Conservation (phyloP, 2,888 invertebrate species). For the Eucriotettix oculatus region DNA sequence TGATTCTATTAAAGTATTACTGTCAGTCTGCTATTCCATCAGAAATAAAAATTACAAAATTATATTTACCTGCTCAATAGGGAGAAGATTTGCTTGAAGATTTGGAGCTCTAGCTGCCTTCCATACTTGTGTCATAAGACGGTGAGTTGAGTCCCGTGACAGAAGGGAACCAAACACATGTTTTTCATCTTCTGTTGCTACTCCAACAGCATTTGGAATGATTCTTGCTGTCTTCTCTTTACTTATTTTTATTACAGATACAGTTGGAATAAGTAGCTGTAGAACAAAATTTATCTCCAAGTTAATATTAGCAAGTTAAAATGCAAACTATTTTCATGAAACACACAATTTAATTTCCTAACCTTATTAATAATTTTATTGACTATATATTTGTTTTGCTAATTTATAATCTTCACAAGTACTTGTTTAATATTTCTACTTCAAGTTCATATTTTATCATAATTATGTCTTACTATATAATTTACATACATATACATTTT, state of each 20-base stretch:
- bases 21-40: too few species aligned
- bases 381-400: too few species aligned
- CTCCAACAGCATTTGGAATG: slow-evolving; percentile 87
- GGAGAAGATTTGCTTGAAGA: slow-evolving; percentile 19
- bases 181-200: slow-evolving; percentile 61
- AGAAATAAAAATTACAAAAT: background rate
- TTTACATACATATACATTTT: too few species aligned
- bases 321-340: too few species aligned
- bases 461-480: too few species aligned
- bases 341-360: too few species aligned
- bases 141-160: slow-evolving; percentile 74
- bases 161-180: slow-evolving; percentile 83
- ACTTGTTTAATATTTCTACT: too few species aligned
- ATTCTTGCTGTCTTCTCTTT: slow-evolving; percentile 88
- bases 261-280: slow-evolving; percentile 74
- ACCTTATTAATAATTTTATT: too few species aligned
- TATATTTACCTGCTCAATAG: slow-evolving; percentile 8
- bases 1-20: too few species aligned
- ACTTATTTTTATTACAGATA: slow-evolving; percentile 69
- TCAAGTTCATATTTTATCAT: too few species aligned
- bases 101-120: slow-evolving; percentile 37
- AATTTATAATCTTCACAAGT: too few species aligned
- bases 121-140: slow-evolving; percentile 76
- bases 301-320: background rate
- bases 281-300: slow-evolving; percentile 17